phyloP scores from a whole-genome alignment of 2,888 invertebrate genomes.

The Mactromeris polynyma region DNA sequence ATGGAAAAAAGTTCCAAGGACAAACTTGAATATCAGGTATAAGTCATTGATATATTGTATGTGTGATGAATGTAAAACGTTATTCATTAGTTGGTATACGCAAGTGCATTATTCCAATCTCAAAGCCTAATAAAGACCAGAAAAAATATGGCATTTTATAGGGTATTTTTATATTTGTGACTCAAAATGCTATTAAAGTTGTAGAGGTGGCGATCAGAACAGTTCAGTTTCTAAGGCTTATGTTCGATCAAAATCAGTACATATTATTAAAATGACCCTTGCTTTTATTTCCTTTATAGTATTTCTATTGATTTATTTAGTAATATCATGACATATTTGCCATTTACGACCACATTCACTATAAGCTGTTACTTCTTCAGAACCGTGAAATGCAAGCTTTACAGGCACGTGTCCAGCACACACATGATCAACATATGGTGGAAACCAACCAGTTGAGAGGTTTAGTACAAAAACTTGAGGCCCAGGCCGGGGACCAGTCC shows the following conservation, averaged over 20 bases:
- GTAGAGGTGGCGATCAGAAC: too few species aligned
- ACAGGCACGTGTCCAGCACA: constrained; percentile 90
- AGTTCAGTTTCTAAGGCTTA: background rate
- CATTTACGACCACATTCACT: background rate
- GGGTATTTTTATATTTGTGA: too few species aligned
- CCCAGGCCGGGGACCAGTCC: constrained; percentile 69
- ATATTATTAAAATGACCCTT: background rate
- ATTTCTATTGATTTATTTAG: background rate
- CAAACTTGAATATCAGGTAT: constrained; percentile 85
- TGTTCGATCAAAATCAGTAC: background rate
- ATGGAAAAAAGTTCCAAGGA: constrained; percentile 90
- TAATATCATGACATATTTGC: background rate
- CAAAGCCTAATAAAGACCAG: too few species aligned
- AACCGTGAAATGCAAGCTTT: constrained; percentile 90
- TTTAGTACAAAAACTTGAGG: constrained; percentile 78
- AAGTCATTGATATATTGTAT: background rate
- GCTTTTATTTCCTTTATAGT: background rate
- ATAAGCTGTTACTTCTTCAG: constrained; percentile 82
- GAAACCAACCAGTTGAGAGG: constrained; percentile 90
- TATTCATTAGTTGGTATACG: too few species aligned
- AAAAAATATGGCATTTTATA: too few species aligned
- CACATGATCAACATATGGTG: constrained; percentile 89
- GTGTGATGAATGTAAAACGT: too few species aligned
- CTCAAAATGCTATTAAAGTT: too few species aligned
- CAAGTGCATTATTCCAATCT: too few species aligned